These are phyloP conservation scores for Aeoliscus strigatus DNA, from an alignment of 2,797 vertebrate genomes.

Conservation along the genomic window DNA sequence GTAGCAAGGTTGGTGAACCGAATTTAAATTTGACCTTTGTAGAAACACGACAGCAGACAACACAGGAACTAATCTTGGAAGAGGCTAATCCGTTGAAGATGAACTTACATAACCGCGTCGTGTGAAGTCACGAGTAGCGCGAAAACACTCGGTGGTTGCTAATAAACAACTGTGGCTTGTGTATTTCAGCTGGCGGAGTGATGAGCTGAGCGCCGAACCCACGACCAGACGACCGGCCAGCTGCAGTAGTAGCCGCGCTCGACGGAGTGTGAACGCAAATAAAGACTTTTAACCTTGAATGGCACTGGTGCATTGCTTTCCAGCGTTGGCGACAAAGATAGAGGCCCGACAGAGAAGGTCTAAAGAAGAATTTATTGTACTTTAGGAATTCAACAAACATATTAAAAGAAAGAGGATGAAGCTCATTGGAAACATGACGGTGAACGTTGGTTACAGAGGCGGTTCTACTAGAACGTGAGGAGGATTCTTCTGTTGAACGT, in stretches of 20 bases:
- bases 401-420: constrained; percentile 71
- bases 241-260: constrained; percentile 64
- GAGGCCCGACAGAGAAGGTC: constrained; percentile 29
- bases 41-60: constrained; percentile 45
- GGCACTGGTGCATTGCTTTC: background rate
- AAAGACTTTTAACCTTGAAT: constrained; percentile 36
- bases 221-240: constrained; percentile 31
- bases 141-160: constrained; percentile 50
- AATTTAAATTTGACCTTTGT: constrained; percentile 42
- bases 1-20: constrained; percentile 52
- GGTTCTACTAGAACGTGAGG: constrained; percentile 16
- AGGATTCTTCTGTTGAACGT: constrained; percentile 4
- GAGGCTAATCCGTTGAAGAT: constrained; percentile 35
- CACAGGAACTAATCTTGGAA: constrained; percentile 47
- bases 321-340: constrained; percentile 10
- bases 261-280: constrained; percentile 43
- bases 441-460: constrained; percentile 31
- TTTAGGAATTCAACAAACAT: constrained; percentile 69
- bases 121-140: constrained; percentile 44
- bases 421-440: constrained; percentile 45
- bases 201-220: constrained; percentile 23
- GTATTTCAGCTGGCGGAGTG: constrained; percentile 68
- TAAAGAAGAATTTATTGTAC: constrained; percentile 58
- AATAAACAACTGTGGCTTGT: constrained; percentile 52
- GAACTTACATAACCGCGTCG: constrained; percentile 38